Percentiles rank a stretch among this genome's conserved stretches.
These are phyloP conservation scores for Ommatoiulus sabulosus DNA, from an alignment of 2,888 invertebrate species.

Conservation along the genomic window DNA sequence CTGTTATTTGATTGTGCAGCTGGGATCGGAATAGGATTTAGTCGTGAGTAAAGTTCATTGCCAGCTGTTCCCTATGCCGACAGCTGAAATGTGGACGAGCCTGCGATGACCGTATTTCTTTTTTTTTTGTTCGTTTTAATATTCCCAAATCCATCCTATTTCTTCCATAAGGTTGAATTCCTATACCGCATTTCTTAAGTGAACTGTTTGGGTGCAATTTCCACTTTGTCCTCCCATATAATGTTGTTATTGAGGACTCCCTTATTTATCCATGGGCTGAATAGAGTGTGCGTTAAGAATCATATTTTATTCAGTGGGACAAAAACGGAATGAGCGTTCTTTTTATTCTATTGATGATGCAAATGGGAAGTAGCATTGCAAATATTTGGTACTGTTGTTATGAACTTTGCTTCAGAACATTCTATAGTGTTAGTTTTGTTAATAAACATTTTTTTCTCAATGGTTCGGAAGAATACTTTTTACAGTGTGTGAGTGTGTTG, in stretches of 20 bases:
- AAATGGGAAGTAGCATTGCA: conserved; percentile 36
- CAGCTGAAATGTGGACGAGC: not conserved
- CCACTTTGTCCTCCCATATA: conserved; percentile 12
- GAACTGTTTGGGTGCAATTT: conserved; percentile 36
- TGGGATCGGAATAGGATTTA: not conserved
- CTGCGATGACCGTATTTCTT: not conserved
- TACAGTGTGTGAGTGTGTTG: no score
- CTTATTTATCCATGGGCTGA: conserved; percentile 40
- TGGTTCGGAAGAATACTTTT: not conserved
- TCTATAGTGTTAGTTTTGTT: conserved; percentile 55
- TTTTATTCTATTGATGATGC: conserved; percentile 35
- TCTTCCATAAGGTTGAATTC: conserved; percentile 33
- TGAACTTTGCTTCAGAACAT: conserved; percentile 52
- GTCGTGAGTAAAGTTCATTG: not conserved
- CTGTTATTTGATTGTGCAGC: not conserved
- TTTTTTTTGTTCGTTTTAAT: not conserved
- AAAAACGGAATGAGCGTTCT: conserved; percentile 16
- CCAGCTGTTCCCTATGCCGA: not conserved
- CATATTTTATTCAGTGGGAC: conserved; percentile 17
- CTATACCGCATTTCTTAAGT: conserved; percentile 17
- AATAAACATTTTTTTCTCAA: conserved; percentile 55
- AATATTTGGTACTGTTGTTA: conserved; percentile 51
- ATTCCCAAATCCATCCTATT: conserved; percentile 39
- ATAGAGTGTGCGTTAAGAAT: not conserved
- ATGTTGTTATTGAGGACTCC: conserved; percentile 24